These are phyloP conservation scores for Gobius niger DNA, from an alignment of 2,113 vertebrate genomes.

Conservation along the genomic window DNA sequence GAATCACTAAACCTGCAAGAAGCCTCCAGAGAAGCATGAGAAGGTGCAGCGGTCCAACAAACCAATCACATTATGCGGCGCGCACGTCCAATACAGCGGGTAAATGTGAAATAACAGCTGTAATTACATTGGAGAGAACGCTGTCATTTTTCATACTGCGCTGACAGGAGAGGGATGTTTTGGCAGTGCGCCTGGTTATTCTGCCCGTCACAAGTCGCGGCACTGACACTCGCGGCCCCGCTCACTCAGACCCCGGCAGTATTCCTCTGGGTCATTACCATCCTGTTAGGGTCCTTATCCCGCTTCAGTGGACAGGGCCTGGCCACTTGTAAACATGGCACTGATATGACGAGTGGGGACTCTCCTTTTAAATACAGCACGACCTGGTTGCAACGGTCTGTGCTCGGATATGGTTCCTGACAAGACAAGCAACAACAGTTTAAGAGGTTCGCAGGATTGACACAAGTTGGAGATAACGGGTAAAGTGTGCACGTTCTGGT, in stretches of 20 bases:
- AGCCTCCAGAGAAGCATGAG: too few species aligned
- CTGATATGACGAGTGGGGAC: not conserved
- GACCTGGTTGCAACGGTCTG: too few species aligned
- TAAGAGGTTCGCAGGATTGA: too few species aligned
- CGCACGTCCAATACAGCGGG: not conserved
- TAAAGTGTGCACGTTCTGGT: too few species aligned
- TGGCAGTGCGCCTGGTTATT: constrained; percentile 36
- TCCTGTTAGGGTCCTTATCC: constrained; percentile 57
- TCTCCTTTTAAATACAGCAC: too few species aligned
- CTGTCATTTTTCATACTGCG: not conserved
- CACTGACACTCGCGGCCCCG: constrained; percentile 22
- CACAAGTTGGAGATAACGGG: too few species aligned
- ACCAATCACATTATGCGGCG: too few species aligned
- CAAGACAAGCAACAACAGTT: not conserved
- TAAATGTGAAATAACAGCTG: not conserved
- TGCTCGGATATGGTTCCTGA: not conserved
- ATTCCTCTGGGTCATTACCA: constrained; percentile 55
- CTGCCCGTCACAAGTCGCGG: constrained; percentile 28
- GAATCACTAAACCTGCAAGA: too few species aligned
- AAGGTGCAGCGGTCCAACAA: too few species aligned
- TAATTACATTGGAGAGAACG: not conserved
- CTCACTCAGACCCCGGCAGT: constrained; percentile 15
- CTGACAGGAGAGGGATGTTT: constrained; percentile 18
- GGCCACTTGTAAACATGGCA: constrained; percentile 29
- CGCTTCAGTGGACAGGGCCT: constrained; percentile 23